Base-by-base conservation (phyloP, 2,888 invertebrate species). In the Brenthis daphne region DNA sequence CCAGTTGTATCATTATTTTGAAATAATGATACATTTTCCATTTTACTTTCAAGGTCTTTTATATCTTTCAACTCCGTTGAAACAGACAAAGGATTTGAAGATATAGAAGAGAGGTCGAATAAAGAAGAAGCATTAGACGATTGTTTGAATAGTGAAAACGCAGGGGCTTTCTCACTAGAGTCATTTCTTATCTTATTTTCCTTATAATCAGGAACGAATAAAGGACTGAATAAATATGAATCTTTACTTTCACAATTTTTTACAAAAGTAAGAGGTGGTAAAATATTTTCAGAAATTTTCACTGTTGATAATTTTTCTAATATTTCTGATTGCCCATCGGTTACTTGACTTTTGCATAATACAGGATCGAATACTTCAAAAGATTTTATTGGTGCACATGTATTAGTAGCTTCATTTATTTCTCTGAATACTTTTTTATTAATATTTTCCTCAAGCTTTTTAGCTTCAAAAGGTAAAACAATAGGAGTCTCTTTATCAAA, bases 71-170 rank as follows among this genome's bases (percentile, higher is more conserved):
- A 14, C 16, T 63, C 64, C 12, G 57, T 29, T 24, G 66, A 6
- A 14, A 16, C 13, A 51, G 57, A n/a, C 24, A 57, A 63, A 61
- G 67, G n/a, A 6, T 57, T 53, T 43, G 60, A 37, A 16, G 69
- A 33, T 6, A 68, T 33, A 37, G 57, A 66, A 51, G 74, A 48
- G 37, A 68, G 60, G 51, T 71, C 63, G 33, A 69, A 71, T 54
- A 70, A 33, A 48, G 71, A 69, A 0, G 68, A 16, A 57, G 37
- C 33, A 13, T 56, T 54, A 6, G 51, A 11, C 47, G 67, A 51
- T 24, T 50, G 55, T 48, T 71, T 69, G 13, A 73, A 73, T 29
- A 67, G 71, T 50, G 71, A 69, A 64, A 71, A 71, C 16, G 57
- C 48, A 16, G 64, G 33, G 29, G 56, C 54, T 29, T 51, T 64